phyloP scores from a whole-genome alignment of 2,888 invertebrate genomes.

The Lasioglossum vierecki region DNA sequence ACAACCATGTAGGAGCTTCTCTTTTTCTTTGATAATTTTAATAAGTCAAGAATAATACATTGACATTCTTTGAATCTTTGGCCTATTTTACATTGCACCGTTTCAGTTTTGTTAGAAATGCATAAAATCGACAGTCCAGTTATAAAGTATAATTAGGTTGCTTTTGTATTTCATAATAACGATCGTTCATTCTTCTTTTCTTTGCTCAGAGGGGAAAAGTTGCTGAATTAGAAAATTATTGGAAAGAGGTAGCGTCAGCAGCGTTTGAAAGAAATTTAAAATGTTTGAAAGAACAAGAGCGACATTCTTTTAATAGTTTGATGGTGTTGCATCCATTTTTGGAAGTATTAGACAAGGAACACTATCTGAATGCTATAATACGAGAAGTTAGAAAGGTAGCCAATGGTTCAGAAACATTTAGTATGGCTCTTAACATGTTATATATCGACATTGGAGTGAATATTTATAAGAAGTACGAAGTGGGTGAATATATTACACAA shows the following conservation, averaged over 20 bases:
- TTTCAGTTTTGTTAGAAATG: too few relatives aligned
- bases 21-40: too few relatives aligned
- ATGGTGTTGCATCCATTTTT: constrained; percentile 91
- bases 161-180: not conserved
- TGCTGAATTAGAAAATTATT: constrained; percentile 87
- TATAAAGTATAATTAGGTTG: not conserved
- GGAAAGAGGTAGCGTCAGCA: constrained; percentile 87
- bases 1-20: too few relatives aligned
- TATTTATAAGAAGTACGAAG: constrained; percentile 76
- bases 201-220: constrained; percentile 87
- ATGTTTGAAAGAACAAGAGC: constrained; percentile 85
- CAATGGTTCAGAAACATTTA: constrained; percentile 92
- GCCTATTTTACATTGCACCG: too few relatives aligned
- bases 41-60: too few relatives aligned
- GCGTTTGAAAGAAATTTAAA: constrained; percentile 90
- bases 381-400: constrained; percentile 89
- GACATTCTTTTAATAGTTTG: not conserved
- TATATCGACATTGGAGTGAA: constrained; percentile 88
- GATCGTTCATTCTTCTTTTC: constrained; percentile 52
- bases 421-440: constrained; percentile 88
- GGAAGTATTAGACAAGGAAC: constrained; percentile 86
- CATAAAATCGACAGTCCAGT: not conserved
- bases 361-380: constrained; percentile 87
- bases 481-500: constrained; percentile 26
- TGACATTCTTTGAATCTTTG: too few relatives aligned